Conservation (phyloP, 2,113 vertebrate species). For the Lamprotornis superbus region DNA sequence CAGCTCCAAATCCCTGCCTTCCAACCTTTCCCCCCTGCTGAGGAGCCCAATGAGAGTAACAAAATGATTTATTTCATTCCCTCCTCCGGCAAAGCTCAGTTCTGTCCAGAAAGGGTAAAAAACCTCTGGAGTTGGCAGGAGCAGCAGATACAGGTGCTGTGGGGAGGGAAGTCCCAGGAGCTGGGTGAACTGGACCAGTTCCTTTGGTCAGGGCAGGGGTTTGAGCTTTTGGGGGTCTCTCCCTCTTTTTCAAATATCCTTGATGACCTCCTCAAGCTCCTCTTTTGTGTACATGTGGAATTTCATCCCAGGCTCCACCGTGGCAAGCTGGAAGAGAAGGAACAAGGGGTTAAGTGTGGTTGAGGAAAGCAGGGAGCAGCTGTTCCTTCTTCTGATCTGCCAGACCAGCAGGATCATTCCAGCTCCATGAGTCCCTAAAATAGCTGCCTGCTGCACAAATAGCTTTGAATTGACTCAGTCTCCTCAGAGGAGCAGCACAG, state of each 20-base stretch:
- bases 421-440: conserved; percentile 60
- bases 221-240: not conserved
- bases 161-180: conserved; percentile 59
- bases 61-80: conserved; percentile 74
- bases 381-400: conserved; percentile 62
- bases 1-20: not conserved
- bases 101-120: conserved; percentile 78
- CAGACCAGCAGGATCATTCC: conserved; percentile 57
- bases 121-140: conserved; percentile 48
- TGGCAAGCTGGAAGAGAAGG: conserved; percentile 84
- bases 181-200: conserved; percentile 39
- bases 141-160: conserved; percentile 11
- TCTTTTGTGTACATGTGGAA: conserved; percentile 99
- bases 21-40: not conserved
- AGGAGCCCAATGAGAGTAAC: conserved; percentile 6
- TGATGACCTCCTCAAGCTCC: conserved; percentile 97
- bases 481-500: conserved; percentile 4
- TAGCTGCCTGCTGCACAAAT: conserved; percentile 66
- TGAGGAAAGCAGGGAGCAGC: conserved; percentile 38
- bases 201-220: not conserved
- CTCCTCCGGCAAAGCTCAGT: conserved; percentile 64
- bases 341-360: conserved; percentile 16
- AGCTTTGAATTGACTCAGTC: conserved; percentile 62
- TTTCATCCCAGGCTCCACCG: conserved; percentile 91
- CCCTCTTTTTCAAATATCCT: conserved; percentile 86